Evolutionary conservation across 2,888 invertebrate genomes (phyloP).

Genomic region (Cephus runcator): DNA sequence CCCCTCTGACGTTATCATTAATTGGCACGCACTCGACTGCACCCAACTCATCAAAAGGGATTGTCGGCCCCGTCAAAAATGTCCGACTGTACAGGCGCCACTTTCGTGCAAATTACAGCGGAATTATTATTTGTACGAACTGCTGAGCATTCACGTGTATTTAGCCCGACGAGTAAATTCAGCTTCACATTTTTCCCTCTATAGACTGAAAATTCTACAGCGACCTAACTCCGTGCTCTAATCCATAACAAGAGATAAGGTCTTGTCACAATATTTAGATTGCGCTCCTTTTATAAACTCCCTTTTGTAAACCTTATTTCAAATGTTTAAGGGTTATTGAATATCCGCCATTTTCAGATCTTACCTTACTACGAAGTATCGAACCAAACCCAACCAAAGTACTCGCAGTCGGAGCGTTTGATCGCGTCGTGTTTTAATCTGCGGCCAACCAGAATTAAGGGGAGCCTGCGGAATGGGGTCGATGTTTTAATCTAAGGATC

Average conservation of each 20-base stretch:
- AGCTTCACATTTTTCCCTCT: background rate
- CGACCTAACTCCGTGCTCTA: no score
- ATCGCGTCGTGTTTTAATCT: slow-evolving; percentile 46
- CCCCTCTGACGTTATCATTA: slow-evolving; percentile 41
- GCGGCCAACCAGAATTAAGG: slow-evolving; percentile 17
- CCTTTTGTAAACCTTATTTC: background rate
- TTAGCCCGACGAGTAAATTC: background rate
- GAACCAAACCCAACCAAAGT: background rate
- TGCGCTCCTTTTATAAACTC: background rate
- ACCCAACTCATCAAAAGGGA: slow-evolving; percentile 51
- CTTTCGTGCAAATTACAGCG: background rate
- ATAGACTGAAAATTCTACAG: no score
- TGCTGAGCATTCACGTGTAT: background rate
- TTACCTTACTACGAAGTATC: background rate
- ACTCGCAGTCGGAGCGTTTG: slow-evolving; percentile 21
- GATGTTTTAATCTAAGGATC: slow-evolving; percentile 52
- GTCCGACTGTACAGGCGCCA: background rate
- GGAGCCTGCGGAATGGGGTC: slow-evolving; percentile 13
- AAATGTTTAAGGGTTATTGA: background rate
- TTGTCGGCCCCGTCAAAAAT: slow-evolving; percentile 23
- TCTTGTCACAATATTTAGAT: background rate
- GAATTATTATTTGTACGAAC: background rate
- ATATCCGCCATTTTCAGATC: background rate
- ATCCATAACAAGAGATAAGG: background rate
- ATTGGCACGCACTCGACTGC: slow-evolving; percentile 47